Evolutionary conservation across 2,797 vertebrate genomes (phyloP).

Genomic region (Carapus acus): DNA sequence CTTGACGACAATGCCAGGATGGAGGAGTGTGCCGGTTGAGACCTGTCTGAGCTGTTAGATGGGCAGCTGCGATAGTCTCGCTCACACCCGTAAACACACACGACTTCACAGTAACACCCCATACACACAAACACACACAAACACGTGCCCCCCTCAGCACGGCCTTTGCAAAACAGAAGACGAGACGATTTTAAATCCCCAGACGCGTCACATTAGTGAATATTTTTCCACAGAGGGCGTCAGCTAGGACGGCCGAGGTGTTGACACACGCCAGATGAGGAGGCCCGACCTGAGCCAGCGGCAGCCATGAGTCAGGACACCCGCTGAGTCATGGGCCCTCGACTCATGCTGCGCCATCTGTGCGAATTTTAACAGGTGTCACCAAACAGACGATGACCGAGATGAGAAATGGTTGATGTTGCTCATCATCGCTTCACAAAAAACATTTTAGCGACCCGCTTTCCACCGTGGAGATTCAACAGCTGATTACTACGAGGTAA

Average conservation of each 20-base stretch:
- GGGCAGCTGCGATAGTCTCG: constrained; percentile 33
- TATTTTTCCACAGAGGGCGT: too few species aligned
- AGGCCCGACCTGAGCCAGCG: neutral
- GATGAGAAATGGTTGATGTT: constrained; percentile 16
- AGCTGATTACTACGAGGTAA: constrained; percentile 10
- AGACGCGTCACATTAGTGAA: neutral
- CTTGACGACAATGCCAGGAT: constrained; percentile 34
- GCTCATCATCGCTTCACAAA: constrained; percentile 26
- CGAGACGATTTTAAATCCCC: neutral
- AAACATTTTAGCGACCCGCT: constrained; percentile 5
- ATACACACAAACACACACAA: neutral
- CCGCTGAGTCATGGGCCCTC: constrained; percentile 35
- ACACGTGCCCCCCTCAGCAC: neutral
- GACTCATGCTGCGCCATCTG: constrained; percentile 20
- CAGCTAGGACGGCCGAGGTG: too few species aligned
- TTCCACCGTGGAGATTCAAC: neutral
- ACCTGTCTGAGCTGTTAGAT: constrained; percentile 54
- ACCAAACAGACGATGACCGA: constrained; percentile 6
- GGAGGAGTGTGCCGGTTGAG: constrained; percentile 49
- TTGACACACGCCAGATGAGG: constrained; percentile 7
- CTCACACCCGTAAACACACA: neutral
- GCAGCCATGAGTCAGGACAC: constrained; percentile 44
- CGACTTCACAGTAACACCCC: too few species aligned
- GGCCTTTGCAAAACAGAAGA: constrained; percentile 21
- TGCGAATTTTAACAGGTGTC: constrained; percentile 12